Conservation (phyloP, 2,888 invertebrate species). For the Ophion ventricosus region DNA sequence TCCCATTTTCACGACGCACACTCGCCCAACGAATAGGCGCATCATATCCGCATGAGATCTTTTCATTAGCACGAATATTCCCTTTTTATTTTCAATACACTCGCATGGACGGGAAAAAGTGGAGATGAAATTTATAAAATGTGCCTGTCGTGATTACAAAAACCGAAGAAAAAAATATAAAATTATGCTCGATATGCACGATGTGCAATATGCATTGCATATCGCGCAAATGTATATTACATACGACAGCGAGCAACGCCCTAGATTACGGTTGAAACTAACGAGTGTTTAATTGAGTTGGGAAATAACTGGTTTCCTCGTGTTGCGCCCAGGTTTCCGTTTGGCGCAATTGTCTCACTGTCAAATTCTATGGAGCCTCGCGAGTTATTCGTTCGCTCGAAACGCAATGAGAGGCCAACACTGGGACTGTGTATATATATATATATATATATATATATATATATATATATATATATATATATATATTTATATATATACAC, state of each 20-base stretch:
- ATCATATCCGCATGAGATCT: no score
- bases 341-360: slow-evolving; percentile 26
- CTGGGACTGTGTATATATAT: not conserved
- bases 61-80: no score
- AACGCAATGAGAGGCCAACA: not conserved
- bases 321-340: not conserved
- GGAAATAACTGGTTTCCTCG: slow-evolving; percentile 38
- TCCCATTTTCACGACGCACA: no score
- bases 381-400: slow-evolving; percentile 36
- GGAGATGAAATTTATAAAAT: no score
- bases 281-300: slow-evolving; percentile 55
- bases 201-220: not conserved
- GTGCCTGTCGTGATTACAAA: no score
- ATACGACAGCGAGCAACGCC: not conserved
- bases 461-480: not conserved
- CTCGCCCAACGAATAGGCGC: no score
- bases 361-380: slow-evolving; percentile 24
- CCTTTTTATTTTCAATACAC: no score
- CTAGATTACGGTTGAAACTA: slow-evolving; percentile 33
- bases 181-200: not conserved
- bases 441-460: not conserved
- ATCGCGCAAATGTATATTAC: not conserved
- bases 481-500: not conserved
- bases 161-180: no score
- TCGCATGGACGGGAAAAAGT: no score